A percentile compares a stretch with the other conserved stretches of the same genome.
These are phyloP conservation scores for Coregonus ussuriensis DNA, from an alignment of 2,797 vertebrate species.

Conservation along the genomic window DNA sequence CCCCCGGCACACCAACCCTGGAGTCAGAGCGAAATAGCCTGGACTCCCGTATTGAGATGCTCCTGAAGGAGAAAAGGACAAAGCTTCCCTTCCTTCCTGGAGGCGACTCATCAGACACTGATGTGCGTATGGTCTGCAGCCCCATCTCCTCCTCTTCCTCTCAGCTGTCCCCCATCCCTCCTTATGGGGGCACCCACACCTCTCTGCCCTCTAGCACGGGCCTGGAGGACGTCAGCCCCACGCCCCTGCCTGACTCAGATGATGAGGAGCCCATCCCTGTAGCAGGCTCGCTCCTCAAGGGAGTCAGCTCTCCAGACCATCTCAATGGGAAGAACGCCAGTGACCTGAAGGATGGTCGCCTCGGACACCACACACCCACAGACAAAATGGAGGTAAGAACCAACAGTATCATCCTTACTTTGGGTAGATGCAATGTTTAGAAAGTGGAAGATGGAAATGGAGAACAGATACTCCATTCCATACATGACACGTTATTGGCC, in stretches of 20 bases:
- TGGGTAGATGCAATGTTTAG: background rate
- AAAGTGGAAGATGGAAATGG: background rate
- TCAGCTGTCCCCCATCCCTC: conserved; percentile 90
- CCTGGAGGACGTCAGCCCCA: conserved; percentile 96
- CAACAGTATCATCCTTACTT: background rate
- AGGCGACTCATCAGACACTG: conserved; percentile 90
- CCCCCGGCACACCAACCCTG: conserved; percentile 84
- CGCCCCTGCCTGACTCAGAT: conserved; percentile 93
- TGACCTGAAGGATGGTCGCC: conserved; percentile 78
- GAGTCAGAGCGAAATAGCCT: conserved; percentile 92
- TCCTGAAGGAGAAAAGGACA: conserved; percentile 94
- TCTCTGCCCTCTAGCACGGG: conserved; percentile 90
- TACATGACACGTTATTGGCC: background rate
- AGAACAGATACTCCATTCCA: background rate
- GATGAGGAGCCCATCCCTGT: conserved; percentile 83
- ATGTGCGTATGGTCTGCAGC: conserved; percentile 95
- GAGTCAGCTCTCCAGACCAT: conserved; percentile 70
- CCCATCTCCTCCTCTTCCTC: conserved; percentile 98
- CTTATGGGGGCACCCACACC: conserved; percentile 80
- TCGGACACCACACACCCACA: conserved; percentile 77
- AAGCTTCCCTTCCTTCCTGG: conserved; percentile 91
- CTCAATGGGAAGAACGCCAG: conserved; percentile 69
- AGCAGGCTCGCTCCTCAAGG: conserved; percentile 74
- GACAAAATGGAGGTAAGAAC: conserved; percentile 92
- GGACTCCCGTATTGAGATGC: conserved; percentile 97